A percentile compares a stretch with the other conserved stretches of the same genome.
Conservation (phyloP, 2,113 vertebrate species). For the Axis porcinus region DNA sequence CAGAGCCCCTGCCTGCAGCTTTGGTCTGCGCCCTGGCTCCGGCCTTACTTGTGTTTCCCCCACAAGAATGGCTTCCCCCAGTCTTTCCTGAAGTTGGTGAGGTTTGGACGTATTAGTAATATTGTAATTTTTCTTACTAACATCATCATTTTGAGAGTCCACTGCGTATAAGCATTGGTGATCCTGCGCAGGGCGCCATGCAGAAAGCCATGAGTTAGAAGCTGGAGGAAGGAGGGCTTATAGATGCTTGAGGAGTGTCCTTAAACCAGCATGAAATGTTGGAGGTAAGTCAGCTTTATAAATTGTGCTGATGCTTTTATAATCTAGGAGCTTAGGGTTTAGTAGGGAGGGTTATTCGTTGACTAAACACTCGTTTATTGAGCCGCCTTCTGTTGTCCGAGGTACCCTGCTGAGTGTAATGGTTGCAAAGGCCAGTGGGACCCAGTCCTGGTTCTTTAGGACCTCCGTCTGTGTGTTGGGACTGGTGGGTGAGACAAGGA, state of each 20-base stretch:
- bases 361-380: background rate
- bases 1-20: background rate
- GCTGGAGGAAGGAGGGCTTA: background rate
- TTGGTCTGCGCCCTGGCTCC: background rate
- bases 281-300: slow-evolving; percentile 33
- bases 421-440: background rate
- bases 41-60: background rate
- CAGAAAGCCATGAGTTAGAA: background rate
- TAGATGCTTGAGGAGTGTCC: background rate
- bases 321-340: background rate
- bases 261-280: background rate
- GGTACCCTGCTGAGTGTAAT: background rate
- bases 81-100: background rate
- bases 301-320: background rate
- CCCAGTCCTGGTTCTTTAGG: background rate
- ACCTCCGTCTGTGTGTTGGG: background rate
- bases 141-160: background rate
- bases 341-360: background rate
- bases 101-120: background rate
- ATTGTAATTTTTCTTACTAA: background rate
- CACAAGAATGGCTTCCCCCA: background rate
- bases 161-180: background rate
- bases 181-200: background rate
- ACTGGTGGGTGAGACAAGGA: background rate
- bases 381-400: background rate